phyloP scores from a whole-genome alignment of 2,797 vertebrate genomes.

The Sebastes nivosus region DNA sequence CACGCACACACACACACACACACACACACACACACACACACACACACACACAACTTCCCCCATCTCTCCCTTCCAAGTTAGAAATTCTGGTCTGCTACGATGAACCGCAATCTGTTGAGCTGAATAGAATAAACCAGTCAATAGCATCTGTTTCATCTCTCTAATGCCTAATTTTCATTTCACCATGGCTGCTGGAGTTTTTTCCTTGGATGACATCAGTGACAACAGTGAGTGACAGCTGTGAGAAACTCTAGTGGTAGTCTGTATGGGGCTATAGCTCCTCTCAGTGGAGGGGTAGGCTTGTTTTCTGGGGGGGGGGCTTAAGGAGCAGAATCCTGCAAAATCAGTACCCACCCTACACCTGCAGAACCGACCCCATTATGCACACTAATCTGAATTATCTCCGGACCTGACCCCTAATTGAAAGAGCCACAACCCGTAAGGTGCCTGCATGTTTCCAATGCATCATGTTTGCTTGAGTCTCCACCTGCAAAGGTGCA shows the following conservation, averaged over 20 bases:
- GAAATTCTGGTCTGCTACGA: neutral
- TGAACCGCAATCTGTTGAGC: conserved; percentile 18
- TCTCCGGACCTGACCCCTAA: neutral
- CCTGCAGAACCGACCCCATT: neutral
- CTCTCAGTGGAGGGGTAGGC: conserved; percentile 1
- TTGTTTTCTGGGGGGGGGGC: neutral
- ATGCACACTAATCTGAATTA: neutral
- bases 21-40: neutral
- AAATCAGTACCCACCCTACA: neutral
- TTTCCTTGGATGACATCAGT: conserved; percentile 11
- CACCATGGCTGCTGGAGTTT: neutral
- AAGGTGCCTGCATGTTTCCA: neutral
- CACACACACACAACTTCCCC: neutral
- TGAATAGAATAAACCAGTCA: conserved; percentile 29
- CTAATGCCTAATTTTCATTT: conserved; percentile 21
- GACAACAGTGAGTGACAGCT: conserved; percentile 13
- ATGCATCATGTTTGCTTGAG: neutral
- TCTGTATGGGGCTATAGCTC: neutral
- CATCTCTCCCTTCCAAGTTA: neutral
- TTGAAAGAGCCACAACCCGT: neutral
- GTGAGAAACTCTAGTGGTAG: conserved; percentile 1
- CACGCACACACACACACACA: neutral
- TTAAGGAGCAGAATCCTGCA: neutral
- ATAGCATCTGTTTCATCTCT: conserved; percentile 32
- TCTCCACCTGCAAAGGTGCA: neutral